Conservation (phyloP, 1,140 invertebrate species). For the Holcopasites calliopsidis region DNA sequence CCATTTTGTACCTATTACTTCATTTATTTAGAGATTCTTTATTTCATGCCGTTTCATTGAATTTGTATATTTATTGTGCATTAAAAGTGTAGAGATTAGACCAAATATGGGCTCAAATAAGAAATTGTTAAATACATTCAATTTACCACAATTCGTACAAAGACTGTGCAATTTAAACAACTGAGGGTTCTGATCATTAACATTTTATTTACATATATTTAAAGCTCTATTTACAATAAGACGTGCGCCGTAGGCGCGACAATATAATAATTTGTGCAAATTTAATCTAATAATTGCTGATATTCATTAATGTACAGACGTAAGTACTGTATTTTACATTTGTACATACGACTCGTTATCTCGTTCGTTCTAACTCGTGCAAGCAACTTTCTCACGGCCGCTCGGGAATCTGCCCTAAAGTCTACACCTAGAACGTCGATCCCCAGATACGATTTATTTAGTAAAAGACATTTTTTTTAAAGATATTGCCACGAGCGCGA, state of each 20-base stretch:
- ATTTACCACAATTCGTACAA: no score
- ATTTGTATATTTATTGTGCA: no score
- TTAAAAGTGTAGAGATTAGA: no score
- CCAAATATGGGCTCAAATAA: no score
- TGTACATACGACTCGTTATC: background rate
- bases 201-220: constrained; percentile 58
- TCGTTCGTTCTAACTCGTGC: background rate
- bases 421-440: background rate
- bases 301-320: background rate
- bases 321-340: background rate
- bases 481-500: constrained; percentile 38
- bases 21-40: no score
- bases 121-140: no score
- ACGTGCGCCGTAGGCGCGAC: background rate
- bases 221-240: constrained; percentile 41
- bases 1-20: no score
- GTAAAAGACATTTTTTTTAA: no score
- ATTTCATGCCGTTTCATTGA: no score
- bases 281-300: constrained; percentile 1
- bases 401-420: background rate
- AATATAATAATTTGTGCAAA: constrained; percentile 6
- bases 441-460: no score
- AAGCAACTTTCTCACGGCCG: no score
- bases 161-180: no score
- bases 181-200: constrained; percentile 18